Evolutionary conservation across 2,888 invertebrate species (phyloP).

Genomic region (Platycheirus rosarum): DNA sequence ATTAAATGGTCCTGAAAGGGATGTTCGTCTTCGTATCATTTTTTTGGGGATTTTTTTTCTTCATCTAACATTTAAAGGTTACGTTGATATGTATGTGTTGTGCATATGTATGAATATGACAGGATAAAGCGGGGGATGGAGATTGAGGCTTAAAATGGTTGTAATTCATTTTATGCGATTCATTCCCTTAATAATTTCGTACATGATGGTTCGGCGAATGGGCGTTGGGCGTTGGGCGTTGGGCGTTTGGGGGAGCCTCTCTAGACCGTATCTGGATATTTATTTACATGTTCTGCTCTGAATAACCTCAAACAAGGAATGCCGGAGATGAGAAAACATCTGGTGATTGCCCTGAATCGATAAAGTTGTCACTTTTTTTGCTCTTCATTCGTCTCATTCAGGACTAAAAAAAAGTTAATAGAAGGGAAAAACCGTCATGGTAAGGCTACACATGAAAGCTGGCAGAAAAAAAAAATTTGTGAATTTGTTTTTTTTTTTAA

Average conservation of each 20-base stretch:
- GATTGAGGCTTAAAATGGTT: conserved; percentile 32
- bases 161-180: conserved; percentile 71
- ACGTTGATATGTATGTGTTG: conserved; percentile 30
- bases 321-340: conserved; percentile 61
- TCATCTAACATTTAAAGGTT: conserved; percentile 41
- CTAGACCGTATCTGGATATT: conserved; percentile 54
- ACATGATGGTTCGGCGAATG: conserved; percentile 10
- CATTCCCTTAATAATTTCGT: conserved; percentile 63
- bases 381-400: conserved; percentile 2
- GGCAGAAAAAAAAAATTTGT: conserved; percentile 10
- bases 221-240: not conserved
- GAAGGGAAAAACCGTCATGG: conserved; percentile 29
- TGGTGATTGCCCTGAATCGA: conserved; percentile 67
- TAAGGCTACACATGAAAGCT: conserved; percentile 40
- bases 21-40: conserved; percentile 67
- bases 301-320: conserved; percentile 17
- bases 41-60: conserved; percentile 46
- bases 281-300: conserved; percentile 52
- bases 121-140: not conserved
- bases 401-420: conserved; percentile 17
- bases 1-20: conserved; percentile 64
- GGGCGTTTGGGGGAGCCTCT: conserved; percentile 16
- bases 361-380: conserved; percentile 55
- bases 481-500: conserved; percentile 13
- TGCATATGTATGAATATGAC: conserved; percentile 9